Percentiles rank a stretch among this genome's conserved stretches.
These are phyloP conservation scores for Vulpes ferrilata DNA, from an alignment of 2,113 vertebrate genomes.

Conservation along the genomic window DNA sequence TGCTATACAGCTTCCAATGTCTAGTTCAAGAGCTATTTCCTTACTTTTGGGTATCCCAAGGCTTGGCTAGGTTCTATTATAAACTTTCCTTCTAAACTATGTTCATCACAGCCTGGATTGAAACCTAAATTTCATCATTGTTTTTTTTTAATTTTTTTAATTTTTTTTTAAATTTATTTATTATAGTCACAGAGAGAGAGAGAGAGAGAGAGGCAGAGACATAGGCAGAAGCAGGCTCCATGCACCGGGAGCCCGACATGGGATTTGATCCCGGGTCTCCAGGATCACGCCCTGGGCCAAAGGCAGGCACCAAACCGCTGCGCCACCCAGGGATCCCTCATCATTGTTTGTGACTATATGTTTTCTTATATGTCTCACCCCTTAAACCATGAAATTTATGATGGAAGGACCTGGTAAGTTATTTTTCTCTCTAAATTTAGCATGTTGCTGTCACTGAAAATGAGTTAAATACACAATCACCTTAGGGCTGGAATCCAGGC, in stretches of 20 bases:
- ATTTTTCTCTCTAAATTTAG: neutral
- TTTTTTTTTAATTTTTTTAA: neutral
- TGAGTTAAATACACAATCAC: neutral
- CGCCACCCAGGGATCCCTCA: no score
- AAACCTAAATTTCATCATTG: neutral
- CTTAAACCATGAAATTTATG: neutral
- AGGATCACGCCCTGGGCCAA: no score
- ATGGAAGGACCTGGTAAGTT: neutral
- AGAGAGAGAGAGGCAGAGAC: no score
- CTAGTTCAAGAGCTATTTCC: neutral
- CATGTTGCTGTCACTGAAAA: neutral
- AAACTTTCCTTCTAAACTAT: neutral
- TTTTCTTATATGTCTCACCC: neutral
- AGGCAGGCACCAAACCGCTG: no score
- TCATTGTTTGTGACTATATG: neutral
- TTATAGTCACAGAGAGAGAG: no score
- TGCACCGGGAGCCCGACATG: no score
- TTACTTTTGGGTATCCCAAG: neutral
- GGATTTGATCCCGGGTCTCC: no score
- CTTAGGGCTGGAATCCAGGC: neutral
- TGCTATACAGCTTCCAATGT: neutral
- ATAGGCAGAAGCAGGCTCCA: no score
- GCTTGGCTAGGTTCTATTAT: neutral
- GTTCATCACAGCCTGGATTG: neutral
- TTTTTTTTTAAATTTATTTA: no score